phyloP scores from a whole-genome alignment of 1,140 invertebrate genomes.

The Nymphalis io region DNA sequence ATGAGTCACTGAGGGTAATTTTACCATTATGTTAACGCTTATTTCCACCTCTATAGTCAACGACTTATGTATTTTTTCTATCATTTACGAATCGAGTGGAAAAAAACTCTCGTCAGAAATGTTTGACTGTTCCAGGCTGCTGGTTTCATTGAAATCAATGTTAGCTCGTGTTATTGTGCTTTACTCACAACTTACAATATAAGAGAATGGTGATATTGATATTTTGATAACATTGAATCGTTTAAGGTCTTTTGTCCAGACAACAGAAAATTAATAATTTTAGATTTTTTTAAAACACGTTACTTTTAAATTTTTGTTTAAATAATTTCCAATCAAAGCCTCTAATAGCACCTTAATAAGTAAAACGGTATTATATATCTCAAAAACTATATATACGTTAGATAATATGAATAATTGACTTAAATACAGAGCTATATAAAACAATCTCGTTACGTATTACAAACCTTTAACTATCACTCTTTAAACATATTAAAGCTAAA shows the following conservation, averaged over 20 bases:
- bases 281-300: too few species aligned
- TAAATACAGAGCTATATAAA: too few species aligned
- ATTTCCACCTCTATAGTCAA: background rate
- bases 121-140: background rate
- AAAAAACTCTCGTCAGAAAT: background rate
- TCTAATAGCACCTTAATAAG: too few species aligned
- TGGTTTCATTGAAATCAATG: conserved; percentile 1
- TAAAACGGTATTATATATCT: too few species aligned
- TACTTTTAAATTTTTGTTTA: too few species aligned
- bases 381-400: too few species aligned
- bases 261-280: too few species aligned
- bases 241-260: background rate
- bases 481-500: too few species aligned
- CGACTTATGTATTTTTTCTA: background rate
- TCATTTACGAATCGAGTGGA: background rate
- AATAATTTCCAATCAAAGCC: too few species aligned
- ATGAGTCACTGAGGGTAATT: conserved; percentile 4
- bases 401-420: too few species aligned
- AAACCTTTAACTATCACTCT: too few species aligned
- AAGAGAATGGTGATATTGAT: background rate
- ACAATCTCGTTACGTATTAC: too few species aligned
- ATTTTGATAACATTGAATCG: background rate
- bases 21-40: conserved; percentile 17
- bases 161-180: background rate
- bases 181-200: background rate